Evolutionary conservation across 35 echinoderm and acorn worm species (phyloP).

Genomic region (Diadema setosum): DNA sequence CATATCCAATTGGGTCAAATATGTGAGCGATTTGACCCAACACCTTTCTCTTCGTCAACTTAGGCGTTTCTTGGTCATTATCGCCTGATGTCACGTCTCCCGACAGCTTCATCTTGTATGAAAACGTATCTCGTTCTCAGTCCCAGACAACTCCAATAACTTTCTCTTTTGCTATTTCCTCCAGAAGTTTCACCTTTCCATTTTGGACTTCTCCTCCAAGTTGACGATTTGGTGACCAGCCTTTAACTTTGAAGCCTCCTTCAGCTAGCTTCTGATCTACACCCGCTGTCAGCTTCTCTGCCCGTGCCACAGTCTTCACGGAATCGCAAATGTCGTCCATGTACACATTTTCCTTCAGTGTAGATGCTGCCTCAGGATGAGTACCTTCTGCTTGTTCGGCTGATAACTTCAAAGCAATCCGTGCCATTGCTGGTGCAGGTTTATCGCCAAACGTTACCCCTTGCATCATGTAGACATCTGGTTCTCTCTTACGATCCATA

Average conservation of each 20-base stretch:
- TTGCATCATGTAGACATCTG: conserved; percentile 55
- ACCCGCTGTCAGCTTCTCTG: conserved; percentile 11
- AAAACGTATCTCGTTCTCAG: background rate
- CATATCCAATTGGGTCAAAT: conserved; percentile 54
- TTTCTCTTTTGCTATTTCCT: background rate
- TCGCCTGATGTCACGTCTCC: background rate
- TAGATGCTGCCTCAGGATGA: conserved; percentile 20
- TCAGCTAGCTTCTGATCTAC: conserved; percentile 18
- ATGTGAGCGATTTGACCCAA: conserved; percentile 28
- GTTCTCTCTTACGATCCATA: background rate
- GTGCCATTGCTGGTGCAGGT: conserved; percentile 63
- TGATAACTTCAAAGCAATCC: conserved; percentile 37
- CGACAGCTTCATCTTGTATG: background rate
- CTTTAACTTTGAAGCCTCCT: conserved; percentile 38
- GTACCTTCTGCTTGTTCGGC: conserved; percentile 14
- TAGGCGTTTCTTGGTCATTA: too few relatives aligned
- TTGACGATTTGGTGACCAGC: background rate
- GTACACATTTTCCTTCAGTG: conserved; percentile 28
- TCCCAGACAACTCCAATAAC: background rate
- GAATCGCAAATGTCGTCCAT: conserved; percentile 64
- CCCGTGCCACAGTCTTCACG: conserved; percentile 19
- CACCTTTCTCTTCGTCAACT: conserved; percentile 42
- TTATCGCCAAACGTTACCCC: conserved; percentile 76
- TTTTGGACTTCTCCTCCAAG: background rate
- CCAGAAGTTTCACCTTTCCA: background rate